phyloP scores from a whole-genome alignment of 2,888 invertebrate species.

The Embidobia sp. region DNA sequence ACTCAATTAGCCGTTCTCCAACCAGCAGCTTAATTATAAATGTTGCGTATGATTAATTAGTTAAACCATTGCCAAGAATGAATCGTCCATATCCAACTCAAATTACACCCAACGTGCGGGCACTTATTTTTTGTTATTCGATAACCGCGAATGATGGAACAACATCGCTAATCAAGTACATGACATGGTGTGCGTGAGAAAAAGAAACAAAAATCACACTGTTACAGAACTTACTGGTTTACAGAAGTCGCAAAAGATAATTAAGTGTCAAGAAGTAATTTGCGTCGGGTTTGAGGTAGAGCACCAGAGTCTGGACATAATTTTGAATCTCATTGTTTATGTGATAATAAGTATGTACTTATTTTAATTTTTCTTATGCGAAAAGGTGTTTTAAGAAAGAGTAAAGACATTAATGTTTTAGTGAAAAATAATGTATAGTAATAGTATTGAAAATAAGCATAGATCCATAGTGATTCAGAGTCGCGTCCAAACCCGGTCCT shows the following conservation, averaged over 20 bases:
- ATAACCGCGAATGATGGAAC: conserved; percentile 42
- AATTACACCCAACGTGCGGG: conserved; percentile 56
- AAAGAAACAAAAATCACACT: conserved; percentile 36
- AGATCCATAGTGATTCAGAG: too few species aligned
- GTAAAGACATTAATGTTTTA: too few species aligned
- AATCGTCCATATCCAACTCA: conserved; percentile 55
- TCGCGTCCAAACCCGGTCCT: not conserved
- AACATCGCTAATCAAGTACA: conserved; percentile 21
- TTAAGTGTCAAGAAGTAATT: not conserved
- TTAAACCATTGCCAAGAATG: conserved; percentile 62
- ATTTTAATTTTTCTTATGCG: too few species aligned
- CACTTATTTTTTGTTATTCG: conserved; percentile 46
- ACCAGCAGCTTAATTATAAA: conserved; percentile 19
- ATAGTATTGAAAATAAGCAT: too few species aligned
- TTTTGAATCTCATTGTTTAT: too few species aligned
- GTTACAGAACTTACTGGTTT: conserved; percentile 26
- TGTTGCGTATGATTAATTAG: conserved; percentile 51
- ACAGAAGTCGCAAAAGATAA: conserved; percentile 1
- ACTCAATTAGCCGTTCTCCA: conserved; percentile 26
- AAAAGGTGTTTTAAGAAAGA: too few species aligned
- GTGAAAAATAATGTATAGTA: too few species aligned
- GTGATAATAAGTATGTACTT: too few species aligned
- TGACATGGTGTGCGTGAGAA: conserved; percentile 21
- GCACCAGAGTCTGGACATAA: too few species aligned
- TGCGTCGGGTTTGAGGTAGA: not conserved